Evolutionary conservation across 2,113 vertebrate genomes (phyloP), one percentile per base, ranked within the genome.

Genomic region (Pavo muticus): DNA sequence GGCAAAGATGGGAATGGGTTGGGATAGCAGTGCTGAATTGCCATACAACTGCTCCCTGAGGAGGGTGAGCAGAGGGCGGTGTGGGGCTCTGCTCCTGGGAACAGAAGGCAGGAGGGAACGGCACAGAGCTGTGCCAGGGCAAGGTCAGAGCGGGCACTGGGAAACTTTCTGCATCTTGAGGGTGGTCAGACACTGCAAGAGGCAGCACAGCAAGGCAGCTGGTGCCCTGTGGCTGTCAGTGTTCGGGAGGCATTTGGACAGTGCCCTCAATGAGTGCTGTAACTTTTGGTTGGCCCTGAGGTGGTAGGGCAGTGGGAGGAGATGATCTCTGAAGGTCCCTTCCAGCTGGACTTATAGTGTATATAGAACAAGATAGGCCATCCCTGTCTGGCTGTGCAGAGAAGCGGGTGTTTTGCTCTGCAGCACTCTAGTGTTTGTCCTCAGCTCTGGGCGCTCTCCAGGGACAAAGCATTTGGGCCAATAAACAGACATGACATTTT

Each of bases 391-490:
- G 23, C 20, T n/a, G 78, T 14, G 3, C 68, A 29, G 65, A 56
- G 48, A 15, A 82, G 30, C 0, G 2, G 2, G 17, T 2, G 2
- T 61, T 84, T 81, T 0, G 0, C 39, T 25, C 11, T 11, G 29
- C 2, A 6, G 37, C 32, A 61, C 39, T 27, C 23, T 2, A 40
- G 79, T 40, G 37, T 52, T 65, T n/a, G 20, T 72, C 6, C 48
- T 1, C 1, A 42, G 63, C 1, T 1, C 52, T 0, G 1, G 68
- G 7, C 52, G 48, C 52, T 48, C 9, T 42, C 75, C 32, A 29
- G 35, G n/a, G 47, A 18, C 40, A 57, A n/a, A 25, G 7, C 52
- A 35, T n/a, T 54, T 74, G 40, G 20, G 40, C 30, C 32, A 59
- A 18, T 56, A 44, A 18, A 47, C 24, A 44, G 24, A 45, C 32